These are phyloP conservation scores for Psittacula derbiana DNA, from an alignment of 2,797 vertebrate genomes.

Conservation along the genomic window DNA sequence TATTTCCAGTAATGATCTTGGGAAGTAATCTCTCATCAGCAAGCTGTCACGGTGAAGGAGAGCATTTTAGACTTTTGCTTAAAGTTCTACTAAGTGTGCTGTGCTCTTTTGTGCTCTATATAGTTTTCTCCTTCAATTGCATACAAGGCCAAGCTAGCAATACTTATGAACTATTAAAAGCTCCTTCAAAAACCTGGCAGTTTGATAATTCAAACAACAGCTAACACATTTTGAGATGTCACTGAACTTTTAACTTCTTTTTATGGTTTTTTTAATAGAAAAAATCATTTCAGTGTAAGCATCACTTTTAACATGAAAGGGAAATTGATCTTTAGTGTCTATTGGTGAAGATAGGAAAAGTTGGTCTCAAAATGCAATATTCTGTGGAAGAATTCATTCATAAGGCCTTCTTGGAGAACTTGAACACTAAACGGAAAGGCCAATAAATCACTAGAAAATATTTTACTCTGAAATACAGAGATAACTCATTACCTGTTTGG, in stretches of 20 bases:
- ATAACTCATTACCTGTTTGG: neutral
- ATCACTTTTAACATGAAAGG: neutral
- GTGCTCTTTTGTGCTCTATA: neutral
- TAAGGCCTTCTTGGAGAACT: neutral
- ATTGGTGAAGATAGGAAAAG: neutral
- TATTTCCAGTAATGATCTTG: constrained; percentile 71
- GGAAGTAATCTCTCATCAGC: constrained; percentile 64
- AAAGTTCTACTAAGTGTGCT: neutral
- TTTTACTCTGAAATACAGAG: neutral
- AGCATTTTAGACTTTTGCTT: neutral
- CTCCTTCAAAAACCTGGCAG: neutral
- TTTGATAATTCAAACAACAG: neutral
- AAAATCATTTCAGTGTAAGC: neutral
- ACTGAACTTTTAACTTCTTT: neutral
- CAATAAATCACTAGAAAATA: neutral
- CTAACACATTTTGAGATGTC: neutral
- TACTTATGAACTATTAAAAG: neutral
- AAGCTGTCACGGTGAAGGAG: constrained; percentile 4
- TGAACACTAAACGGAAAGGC: neutral
- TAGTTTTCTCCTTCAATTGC: neutral
- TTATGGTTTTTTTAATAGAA: neutral
- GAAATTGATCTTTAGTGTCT: neutral
- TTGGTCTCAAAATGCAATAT: neutral
- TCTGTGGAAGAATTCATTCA: neutral
- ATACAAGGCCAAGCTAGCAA: neutral